Conservation (phyloP, 2,888 invertebrate genomes). For the Drosophila subquinaria region DNA sequence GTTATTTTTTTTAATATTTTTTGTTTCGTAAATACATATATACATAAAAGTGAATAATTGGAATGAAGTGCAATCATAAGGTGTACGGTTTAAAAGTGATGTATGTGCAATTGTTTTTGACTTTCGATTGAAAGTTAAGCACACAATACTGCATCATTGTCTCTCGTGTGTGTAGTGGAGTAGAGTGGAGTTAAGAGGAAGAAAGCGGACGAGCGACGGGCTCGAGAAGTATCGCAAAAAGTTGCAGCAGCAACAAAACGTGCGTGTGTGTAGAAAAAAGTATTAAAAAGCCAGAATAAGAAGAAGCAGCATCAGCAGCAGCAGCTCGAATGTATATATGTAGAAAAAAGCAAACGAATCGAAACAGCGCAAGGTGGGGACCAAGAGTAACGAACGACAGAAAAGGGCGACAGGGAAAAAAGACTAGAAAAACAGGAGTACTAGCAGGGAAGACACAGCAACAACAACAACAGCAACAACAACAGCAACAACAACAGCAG, state of each 20-base stretch:
- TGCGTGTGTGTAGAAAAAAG: conserved; percentile 51
- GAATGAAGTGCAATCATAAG: conserved; percentile 52
- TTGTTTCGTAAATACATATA: conserved; percentile 66
- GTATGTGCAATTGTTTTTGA: conserved; percentile 38
- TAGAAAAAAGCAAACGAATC: conserved; percentile 35
- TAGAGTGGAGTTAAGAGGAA: conserved; percentile 4
- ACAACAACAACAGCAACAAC: conserved; percentile 32
- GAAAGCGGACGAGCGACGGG: conserved; percentile 48
- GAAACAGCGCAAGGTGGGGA: conserved; percentile 51
- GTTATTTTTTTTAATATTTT: conserved; percentile 69
- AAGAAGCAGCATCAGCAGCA: conserved; percentile 25
- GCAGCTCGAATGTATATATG: conserved; percentile 31
- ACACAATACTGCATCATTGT: conserved; percentile 36
- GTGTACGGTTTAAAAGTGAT: conserved; percentile 42
- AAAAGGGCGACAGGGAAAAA: conserved; percentile 46
- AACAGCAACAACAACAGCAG: conserved; percentile 31
- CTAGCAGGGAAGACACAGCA: conserved; percentile 22
- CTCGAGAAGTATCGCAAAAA: conserved; percentile 62
- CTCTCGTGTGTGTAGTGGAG: conserved; percentile 26
- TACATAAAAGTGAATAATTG: conserved; percentile 48
- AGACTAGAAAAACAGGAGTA: conserved; percentile 30
- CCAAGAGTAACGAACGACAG: conserved; percentile 46
- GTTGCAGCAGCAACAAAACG: conserved; percentile 61
- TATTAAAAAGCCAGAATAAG: conserved; percentile 52
- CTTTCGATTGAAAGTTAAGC: conserved; percentile 48